These are phyloP conservation scores for Mythimna impura DNA, from an alignment of 2,888 invertebrate genomes.

Conservation along the genomic window DNA sequence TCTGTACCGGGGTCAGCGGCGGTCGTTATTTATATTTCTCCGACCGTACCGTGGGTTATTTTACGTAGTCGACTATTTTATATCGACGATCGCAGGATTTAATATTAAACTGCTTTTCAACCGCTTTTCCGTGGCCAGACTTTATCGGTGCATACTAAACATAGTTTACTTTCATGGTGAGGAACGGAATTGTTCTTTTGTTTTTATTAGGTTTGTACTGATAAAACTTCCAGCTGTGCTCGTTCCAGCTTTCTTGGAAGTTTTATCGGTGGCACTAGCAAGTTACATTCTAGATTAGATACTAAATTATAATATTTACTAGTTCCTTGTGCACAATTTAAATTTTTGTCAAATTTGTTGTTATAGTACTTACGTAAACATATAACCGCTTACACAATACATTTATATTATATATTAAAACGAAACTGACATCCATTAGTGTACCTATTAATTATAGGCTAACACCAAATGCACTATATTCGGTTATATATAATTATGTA, in stretches of 20 bases:
- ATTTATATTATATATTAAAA: too few species aligned
- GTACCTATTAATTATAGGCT: too few species aligned
- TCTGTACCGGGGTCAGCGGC: slow-evolving; percentile 65
- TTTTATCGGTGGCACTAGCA: neutral
- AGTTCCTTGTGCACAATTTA: neutral
- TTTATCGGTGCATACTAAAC: slow-evolving; percentile 57
- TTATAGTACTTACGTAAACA: too few species aligned
- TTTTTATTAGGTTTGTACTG: slow-evolving; percentile 26
- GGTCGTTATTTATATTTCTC: slow-evolving; percentile 74
- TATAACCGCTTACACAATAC: too few species aligned
- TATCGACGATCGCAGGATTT: slow-evolving; percentile 59
- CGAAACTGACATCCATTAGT: too few species aligned
- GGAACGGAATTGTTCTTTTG: slow-evolving; percentile 29
- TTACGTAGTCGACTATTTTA: slow-evolving; percentile 68
- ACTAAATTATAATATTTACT: neutral
- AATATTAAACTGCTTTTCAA: slow-evolving; percentile 65
- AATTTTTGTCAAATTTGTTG: neutral
- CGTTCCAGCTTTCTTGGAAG: neutral
- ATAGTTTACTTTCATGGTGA: slow-evolving; percentile 52
- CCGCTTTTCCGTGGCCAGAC: slow-evolving; percentile 35
- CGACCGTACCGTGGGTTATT: slow-evolving; percentile 64
- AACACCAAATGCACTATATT: too few species aligned
- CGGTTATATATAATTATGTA: too few species aligned
- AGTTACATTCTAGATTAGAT: neutral
- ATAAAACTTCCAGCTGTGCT: slow-evolving; percentile 6